phyloP scores from a whole-genome alignment of 2,113 vertebrate genomes.

The Sorex araneus region DNA sequence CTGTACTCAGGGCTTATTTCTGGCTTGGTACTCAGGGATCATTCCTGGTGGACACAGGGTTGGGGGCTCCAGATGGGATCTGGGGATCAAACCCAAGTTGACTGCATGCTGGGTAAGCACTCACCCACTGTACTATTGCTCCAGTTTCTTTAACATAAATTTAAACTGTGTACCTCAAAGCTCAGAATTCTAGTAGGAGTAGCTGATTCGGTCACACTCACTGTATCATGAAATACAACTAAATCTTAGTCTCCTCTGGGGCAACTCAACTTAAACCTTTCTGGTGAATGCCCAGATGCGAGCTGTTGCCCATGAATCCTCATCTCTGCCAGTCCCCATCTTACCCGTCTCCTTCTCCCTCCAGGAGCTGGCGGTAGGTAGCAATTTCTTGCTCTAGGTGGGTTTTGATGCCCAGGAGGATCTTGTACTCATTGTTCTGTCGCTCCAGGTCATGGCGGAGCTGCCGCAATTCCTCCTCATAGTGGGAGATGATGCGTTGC shows the following conservation, averaged over 20 bases:
- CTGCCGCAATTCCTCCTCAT: slow-evolving; percentile 93
- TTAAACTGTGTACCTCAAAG: neutral
- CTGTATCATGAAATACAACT: neutral
- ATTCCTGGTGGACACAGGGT: too few relatives aligned
- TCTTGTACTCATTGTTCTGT: slow-evolving; percentile 93
- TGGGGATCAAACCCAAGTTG: too few relatives aligned
- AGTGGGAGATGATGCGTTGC: slow-evolving; percentile 89
- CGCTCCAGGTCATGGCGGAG: slow-evolving; percentile 92
- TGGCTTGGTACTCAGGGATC: too few relatives aligned
- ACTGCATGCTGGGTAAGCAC: too few relatives aligned
- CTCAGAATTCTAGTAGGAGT: neutral
- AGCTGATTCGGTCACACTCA: neutral
- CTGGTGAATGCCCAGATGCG: rapidly evolving
- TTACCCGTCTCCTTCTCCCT: slow-evolving; percentile 93
- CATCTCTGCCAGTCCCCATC: slow-evolving; percentile 65
- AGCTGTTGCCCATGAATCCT: neutral
- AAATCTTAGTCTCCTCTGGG: neutral
- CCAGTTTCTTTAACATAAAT: neutral
- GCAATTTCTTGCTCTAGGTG: slow-evolving; percentile 98
- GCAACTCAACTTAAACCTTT: neutral
- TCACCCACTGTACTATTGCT: too few relatives aligned
- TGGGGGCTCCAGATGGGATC: too few relatives aligned
- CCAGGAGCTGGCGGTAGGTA: slow-evolving; percentile 96
- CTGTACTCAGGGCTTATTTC: too few relatives aligned
- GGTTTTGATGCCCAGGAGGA: slow-evolving; percentile 96